A percentile compares a stretch with the other conserved stretches of the same genome.
These are phyloP conservation scores for Stenotaenia linearis DNA, from an alignment of 2,888 invertebrate genomes.

Conservation along the genomic window DNA sequence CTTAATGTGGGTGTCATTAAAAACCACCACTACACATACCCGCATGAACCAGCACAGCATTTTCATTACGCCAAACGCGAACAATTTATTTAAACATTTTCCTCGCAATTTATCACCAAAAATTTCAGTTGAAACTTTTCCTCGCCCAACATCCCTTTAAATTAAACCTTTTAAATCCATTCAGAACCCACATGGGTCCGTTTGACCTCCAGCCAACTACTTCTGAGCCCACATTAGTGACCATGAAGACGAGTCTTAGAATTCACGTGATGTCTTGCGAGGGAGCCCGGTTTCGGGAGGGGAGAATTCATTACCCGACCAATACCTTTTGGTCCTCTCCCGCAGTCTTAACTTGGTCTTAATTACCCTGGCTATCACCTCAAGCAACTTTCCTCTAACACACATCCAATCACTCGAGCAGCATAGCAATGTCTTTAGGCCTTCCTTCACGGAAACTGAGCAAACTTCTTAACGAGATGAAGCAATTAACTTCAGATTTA, in stretches of 20 bases:
- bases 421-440: constrained; percentile 16
- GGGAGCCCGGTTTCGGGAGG: not conserved
- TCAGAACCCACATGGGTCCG: not conserved
- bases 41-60: not conserved
- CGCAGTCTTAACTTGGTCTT: constrained; percentile 21
- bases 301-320: not conserved
- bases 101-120: not conserved
- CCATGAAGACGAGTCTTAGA: constrained; percentile 12
- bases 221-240: constrained; percentile 21
- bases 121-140: not conserved
- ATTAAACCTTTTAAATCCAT: constrained; percentile 6
- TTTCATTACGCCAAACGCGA: not conserved
- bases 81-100: not conserved
- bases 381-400: constrained; percentile 8
- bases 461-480: constrained; percentile 26
- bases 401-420: constrained; percentile 24
- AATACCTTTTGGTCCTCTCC: constrained; percentile 15
- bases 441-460: constrained; percentile 12
- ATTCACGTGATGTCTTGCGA: not conserved
- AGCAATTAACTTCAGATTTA: constrained; percentile 24
- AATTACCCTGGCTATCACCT: constrained; percentile 17
- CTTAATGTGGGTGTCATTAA: constrained; percentile 26
- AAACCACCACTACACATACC: not conserved
- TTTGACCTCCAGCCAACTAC: constrained; percentile 10
- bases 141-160: not conserved